phyloP scores from a whole-genome alignment of 2,113 vertebrate genomes.

The Pycnonotus jocosus region DNA sequence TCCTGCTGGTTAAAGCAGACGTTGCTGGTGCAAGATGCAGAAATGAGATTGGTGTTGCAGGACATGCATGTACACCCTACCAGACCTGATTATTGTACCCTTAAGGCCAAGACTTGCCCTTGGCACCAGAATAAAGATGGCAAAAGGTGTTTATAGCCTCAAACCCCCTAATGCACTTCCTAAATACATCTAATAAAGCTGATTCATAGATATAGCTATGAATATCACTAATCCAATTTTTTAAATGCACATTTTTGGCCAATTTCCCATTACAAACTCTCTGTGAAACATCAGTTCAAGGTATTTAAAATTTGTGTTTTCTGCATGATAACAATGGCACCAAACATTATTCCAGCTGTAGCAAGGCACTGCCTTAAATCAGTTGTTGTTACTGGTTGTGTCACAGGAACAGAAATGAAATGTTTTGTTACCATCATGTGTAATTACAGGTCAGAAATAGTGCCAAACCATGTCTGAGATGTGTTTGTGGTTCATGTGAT shows the following conservation, averaged over 20 bases:
- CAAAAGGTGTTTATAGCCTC: background rate
- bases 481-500: background rate
- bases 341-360: background rate
- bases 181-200: background rate
- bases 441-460: background rate
- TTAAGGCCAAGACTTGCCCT: background rate
- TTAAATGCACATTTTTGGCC: background rate
- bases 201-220: background rate
- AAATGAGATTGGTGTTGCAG: background rate
- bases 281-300: background rate
- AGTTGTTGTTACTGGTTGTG: background rate
- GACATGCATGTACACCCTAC: background rate
- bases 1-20: background rate
- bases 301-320: background rate
- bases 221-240: background rate
- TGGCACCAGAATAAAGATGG: background rate
- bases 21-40: background rate
- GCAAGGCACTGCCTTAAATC: background rate
- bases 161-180: background rate
- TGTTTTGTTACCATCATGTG: background rate
- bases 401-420: background rate
- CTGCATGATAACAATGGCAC: background rate
- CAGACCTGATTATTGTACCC: background rate
- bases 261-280: background rate
- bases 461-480: background rate